Base-by-base conservation (phyloP, 2,888 invertebrate species). In the Philereme vetulata region DNA sequence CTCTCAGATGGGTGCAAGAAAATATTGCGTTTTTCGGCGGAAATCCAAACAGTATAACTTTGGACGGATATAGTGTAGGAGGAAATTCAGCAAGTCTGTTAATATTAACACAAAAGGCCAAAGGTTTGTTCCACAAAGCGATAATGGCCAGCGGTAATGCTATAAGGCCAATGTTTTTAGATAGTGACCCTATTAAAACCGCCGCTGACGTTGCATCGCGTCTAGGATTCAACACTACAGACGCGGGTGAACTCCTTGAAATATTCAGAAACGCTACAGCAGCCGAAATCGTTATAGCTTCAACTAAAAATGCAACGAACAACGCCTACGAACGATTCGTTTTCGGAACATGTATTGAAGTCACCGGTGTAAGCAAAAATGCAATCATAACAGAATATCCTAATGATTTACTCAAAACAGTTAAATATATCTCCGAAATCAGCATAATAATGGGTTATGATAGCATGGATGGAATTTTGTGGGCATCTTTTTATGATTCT, bases 1-100 rank as follows among this genome's bases (percentile, higher is more conserved):
- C 84, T n/a, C 61, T 85, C 4, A 75, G 66, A 50, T 84, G 85
- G 85, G 67, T 85, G 5, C 71, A 80, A 43, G 70, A 75, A 7
- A 83, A 85, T 57, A 84, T 85, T 32, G 63, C 72, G 1, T 57
- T 67, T 44, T 84, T 85, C 43, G 80, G 83, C 8, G 85, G 85
- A n/a, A 72, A 85, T 68, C 76, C 84, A 4, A 60, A 75, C 47
- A 73, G 70, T 11, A 72, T 85, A 2, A 84, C 85, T 35, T 61
- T 85, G 35, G 77, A 79, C 60, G 85, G 85, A 6, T 75, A 81
- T 64, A 85, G 83, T 48, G 79, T 76, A 47, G 84, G 85, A 7
- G 80, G 76, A 6, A 68, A 67, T 7, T 71, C 76, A 11, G 57
- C 76, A 0, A 71, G 74, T 48, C 74, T 73, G 51, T 74, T 85